Conservation (phyloP, 2,888 invertebrate genomes). For the Agrilus biguttatus region DNA sequence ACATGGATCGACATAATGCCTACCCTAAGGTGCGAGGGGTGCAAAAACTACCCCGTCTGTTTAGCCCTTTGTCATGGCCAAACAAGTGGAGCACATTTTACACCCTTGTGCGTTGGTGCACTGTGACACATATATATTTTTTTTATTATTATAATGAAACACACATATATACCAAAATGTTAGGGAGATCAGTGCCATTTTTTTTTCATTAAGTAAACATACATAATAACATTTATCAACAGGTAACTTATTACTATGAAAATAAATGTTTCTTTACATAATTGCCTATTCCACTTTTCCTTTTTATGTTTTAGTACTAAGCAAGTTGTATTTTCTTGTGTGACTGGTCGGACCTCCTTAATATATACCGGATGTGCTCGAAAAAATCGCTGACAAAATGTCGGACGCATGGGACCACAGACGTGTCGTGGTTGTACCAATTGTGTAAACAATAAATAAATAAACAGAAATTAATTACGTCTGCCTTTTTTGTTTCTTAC, state of each 20-base stretch:
- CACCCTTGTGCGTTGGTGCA: slow-evolving; percentile 26
- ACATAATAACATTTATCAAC: slow-evolving; percentile 24
- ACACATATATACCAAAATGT: slow-evolving; percentile 22
- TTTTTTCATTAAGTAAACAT: slow-evolving; percentile 20
- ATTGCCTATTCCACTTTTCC: slow-evolving; percentile 19
- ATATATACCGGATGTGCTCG: slow-evolving; percentile 4
- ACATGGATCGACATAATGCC: slow-evolving; percentile 19
- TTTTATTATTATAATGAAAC: slow-evolving; percentile 14
- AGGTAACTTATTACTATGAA: slow-evolving; percentile 24
- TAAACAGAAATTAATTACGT: slow-evolving; percentile 17
- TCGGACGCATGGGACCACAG: no score
- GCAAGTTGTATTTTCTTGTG: slow-evolving; percentile 9
- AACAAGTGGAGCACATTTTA: slow-evolving; percentile 1
- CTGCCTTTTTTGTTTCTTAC: slow-evolving; percentile 21
- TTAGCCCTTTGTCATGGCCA: neutral
- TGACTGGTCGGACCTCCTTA: slow-evolving; percentile 23
- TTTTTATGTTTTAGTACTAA: slow-evolving; percentile 15
- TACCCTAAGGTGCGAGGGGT: slow-evolving; percentile 18
- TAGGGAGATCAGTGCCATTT: slow-evolving; percentile 25
- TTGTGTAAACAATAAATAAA: neutral
- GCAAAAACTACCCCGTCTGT: neutral
- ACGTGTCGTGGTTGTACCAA: no score
- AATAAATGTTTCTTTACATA: slow-evolving; percentile 21
- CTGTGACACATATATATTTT: slow-evolving; percentile 20
- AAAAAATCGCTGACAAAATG: no score